Conservation (phyloP, 2,888 invertebrate species). For the Orthosia incerta region DNA sequence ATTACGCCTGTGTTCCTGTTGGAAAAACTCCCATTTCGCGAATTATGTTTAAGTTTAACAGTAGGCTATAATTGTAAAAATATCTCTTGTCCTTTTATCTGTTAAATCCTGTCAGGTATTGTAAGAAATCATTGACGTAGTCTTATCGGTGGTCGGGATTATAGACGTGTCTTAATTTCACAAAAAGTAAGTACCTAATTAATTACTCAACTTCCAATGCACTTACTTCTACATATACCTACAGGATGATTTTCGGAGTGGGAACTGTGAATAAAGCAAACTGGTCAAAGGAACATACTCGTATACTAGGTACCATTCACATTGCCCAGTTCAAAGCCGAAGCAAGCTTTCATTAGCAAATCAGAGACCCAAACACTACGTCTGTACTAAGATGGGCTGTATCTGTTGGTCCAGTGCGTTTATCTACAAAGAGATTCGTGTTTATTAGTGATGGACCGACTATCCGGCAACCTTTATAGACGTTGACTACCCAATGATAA, state of each 20-base stretch:
- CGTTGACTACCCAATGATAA: neutral
- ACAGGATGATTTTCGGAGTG: neutral
- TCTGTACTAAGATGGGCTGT: neutral
- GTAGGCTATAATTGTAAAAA: neutral
- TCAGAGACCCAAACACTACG: neutral
- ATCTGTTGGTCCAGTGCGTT: neutral
- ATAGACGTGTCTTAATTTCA: neutral
- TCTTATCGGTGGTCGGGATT: no score
- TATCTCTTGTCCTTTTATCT: neutral
- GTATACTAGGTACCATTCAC: neutral
- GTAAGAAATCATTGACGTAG: neutral
- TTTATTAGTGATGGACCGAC: neutral
- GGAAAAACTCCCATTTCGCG: no score
- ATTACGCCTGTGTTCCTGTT: no score
- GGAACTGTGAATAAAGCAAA: slow-evolving; percentile 2
- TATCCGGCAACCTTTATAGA: neutral
- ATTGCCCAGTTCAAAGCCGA: slow-evolving; percentile 2
- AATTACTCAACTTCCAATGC: neutral
- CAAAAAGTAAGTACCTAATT: neutral
- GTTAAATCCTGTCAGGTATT: neutral
- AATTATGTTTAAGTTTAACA: no score
- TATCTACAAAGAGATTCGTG: neutral
- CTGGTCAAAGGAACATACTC: slow-evolving; percentile 2
- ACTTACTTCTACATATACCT: neutral
- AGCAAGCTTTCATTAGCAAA: slow-evolving; percentile 19